These are phyloP conservation scores for Chromobotia macracanthus DNA, from an alignment of 2,797 vertebrate species.

Conservation along the genomic window DNA sequence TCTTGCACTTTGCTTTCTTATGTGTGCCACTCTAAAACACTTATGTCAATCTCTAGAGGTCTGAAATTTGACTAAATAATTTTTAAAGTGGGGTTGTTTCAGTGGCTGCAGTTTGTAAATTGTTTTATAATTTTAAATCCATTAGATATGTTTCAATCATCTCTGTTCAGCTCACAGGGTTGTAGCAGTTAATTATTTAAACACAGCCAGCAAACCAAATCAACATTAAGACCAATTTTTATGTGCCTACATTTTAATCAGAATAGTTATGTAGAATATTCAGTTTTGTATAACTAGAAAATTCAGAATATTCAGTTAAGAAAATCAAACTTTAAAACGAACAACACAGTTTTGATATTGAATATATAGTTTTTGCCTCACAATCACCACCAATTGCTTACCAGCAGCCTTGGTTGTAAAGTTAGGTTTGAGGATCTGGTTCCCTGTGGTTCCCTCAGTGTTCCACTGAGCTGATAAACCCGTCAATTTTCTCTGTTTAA, in stretches of 20 bases:
- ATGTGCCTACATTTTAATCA: too few species aligned
- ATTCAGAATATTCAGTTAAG: neutral
- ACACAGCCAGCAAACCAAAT: neutral
- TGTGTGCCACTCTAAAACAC: slow-evolving; percentile 31
- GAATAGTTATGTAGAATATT: too few species aligned
- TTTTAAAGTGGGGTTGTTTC: slow-evolving; percentile 4
- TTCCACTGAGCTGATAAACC: slow-evolving; percentile 7
- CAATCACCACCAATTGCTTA: too few species aligned
- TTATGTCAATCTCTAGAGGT: slow-evolving; percentile 14
- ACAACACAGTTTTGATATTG: neutral
- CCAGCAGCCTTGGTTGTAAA: neutral
- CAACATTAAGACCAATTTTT: too few species aligned
- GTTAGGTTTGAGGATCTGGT: slow-evolving; percentile 8
- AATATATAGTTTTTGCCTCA: too few species aligned
- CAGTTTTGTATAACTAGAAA: too few species aligned
- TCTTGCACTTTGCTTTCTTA: slow-evolving; percentile 35
- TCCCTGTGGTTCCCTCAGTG: slow-evolving; percentile 5
- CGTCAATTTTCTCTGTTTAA: slow-evolving; percentile 8
- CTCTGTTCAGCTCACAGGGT: neutral
- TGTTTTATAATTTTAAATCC: slow-evolving; percentile 23
- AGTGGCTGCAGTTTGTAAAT: slow-evolving; percentile 16
- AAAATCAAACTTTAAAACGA: too few species aligned
- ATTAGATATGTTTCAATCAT: slow-evolving; percentile 5
- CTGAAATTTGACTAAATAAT: slow-evolving; percentile 6
- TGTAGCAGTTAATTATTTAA: neutral